Evolutionary conservation across 1,140 invertebrate genomes (phyloP), one percentile per base, ranked within the genome.

Genomic region (Heliothis virescens): DNA sequence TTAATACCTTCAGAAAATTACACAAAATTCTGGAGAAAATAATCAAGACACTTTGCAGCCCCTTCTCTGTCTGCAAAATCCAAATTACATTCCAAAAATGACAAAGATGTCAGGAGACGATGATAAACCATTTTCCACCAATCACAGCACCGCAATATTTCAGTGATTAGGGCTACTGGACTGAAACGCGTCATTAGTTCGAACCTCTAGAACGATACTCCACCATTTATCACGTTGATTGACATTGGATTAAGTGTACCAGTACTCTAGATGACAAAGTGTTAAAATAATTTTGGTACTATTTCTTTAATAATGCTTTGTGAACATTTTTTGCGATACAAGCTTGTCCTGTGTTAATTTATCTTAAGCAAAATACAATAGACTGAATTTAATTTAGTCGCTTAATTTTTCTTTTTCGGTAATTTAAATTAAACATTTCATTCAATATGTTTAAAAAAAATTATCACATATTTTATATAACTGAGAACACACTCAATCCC

Each of bases 171-270:
- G 69, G 50, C 21, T 55, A 15, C 65, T 50, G 50, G 52, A 72
- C 69, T 55, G 29, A 60, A 55, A 74, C 29, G 53, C 72, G 55
- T 74, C 72, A 74, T 74, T 74, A 74, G 72, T 74, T 74, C 72
- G 15, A 60, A 59, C 72, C 52, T 34, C 47, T 65, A 65, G 34
- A 59, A n/a, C 34, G 53, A 60, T 16, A 13, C 26, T 34, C 4
- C 16, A 74, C 34, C 72, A 74, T 74, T 74, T 55, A 74, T 74
- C 72, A 59, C 55, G 4, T 60, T 74, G 72, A 74, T 74, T 74
- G 72, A 74, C 55, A 74, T 74, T n/a, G 53, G 72, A 74, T 74
- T 74, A 59, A 74, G 29, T 74, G 16, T n/a, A 4, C 41, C 34
- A 52, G 65, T 52, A 52, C 53, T 74, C 7, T 47, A 41, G 7